Evolutionary conservation across 1,140 invertebrate genomes (phyloP).

Genomic region (Drosophila tristis): DNA sequence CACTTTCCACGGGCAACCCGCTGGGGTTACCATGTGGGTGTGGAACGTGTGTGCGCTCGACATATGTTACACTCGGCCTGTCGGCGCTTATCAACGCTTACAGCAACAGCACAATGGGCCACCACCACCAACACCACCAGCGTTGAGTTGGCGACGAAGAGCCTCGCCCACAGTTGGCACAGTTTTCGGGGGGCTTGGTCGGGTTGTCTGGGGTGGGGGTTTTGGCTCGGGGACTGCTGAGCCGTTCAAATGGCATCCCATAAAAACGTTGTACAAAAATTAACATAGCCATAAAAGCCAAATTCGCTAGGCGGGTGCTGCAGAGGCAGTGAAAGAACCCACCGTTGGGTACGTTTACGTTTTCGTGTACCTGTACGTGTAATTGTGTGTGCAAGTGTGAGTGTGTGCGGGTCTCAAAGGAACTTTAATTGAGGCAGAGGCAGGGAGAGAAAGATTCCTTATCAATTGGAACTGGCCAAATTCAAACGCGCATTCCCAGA

Average conservation of each 20-base stretch:
- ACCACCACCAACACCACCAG: conserved; percentile 6
- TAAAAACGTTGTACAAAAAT: conserved; percentile 72
- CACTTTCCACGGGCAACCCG: conserved; percentile 2
- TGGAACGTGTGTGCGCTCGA: conserved; percentile 27
- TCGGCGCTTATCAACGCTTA: conserved; percentile 51
- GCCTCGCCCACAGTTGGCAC: conserved; percentile 65
- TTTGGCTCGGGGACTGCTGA: conserved; percentile 6
- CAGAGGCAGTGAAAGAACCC: background rate
- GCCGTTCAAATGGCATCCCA: conserved; percentile 61
- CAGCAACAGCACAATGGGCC: conserved; percentile 36
- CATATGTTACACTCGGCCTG: conserved; percentile 65
- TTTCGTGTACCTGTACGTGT: too few species aligned
- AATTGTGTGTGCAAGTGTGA: too few species aligned
- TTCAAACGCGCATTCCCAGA: conserved; percentile 27
- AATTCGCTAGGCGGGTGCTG: conserved; percentile 20
- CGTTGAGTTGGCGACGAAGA: conserved; percentile 35
- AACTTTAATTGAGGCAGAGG: conserved; percentile 36
- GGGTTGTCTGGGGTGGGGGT: background rate
- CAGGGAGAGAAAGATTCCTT: conserved; percentile 23
- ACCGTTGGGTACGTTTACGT: conserved; percentile 13
- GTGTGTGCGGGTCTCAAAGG: conserved; percentile 26
- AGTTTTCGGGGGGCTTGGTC: conserved; percentile 45
- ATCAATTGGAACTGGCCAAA: conserved; percentile 42
- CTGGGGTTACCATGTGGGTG: conserved; percentile 4
- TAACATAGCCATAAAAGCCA: conserved; percentile 72